These are phyloP conservation scores for Athalia circularis DNA, from an alignment of 2,888 invertebrate genomes.

Conservation along the genomic window DNA sequence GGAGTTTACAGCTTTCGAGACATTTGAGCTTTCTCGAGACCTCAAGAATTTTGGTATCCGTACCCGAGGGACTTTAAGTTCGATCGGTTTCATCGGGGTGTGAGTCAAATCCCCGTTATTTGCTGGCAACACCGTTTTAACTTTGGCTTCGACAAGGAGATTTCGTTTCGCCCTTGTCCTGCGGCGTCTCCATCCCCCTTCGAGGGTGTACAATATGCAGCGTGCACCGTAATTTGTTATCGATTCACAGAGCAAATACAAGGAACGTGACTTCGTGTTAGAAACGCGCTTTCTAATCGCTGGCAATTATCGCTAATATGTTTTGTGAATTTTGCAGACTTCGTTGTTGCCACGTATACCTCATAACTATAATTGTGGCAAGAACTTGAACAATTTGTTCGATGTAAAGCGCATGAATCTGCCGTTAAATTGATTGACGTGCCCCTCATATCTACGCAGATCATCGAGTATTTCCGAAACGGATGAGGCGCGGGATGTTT, in stretches of 20 bases:
- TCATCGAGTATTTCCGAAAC: too few relatives aligned
- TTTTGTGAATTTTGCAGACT: not conserved
- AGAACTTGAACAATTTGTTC: too few relatives aligned
- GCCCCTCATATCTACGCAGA: too few relatives aligned
- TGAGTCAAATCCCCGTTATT: slow-evolving; percentile 19
- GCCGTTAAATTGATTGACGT: too few relatives aligned
- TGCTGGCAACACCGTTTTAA: slow-evolving; percentile 23
- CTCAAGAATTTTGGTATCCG: not conserved
- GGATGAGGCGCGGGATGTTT: not conserved
- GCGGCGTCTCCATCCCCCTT: not conserved
- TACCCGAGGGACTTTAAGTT: slow-evolving; percentile 4
- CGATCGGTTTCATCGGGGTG: slow-evolving; percentile 31
- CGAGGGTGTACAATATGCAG: too few relatives aligned
- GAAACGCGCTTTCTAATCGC: slow-evolving; percentile 3
- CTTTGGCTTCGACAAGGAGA: slow-evolving; percentile 32
- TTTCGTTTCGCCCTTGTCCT: slow-evolving; percentile 20
- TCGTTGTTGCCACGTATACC: not conserved
- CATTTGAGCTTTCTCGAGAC: not conserved
- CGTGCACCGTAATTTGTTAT: slow-evolving; percentile 18
- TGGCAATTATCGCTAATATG: not conserved
- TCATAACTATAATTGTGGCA: too few relatives aligned
- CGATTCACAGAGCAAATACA: slow-evolving; percentile 33
- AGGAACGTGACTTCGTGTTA: slow-evolving; percentile 33
- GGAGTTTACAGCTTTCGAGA: not conserved
- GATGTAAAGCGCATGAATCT: too few relatives aligned